Evolutionary conservation across 2,113 vertebrate genomes (phyloP).

Genomic region (Shinisaurus crocodilurus): DNA sequence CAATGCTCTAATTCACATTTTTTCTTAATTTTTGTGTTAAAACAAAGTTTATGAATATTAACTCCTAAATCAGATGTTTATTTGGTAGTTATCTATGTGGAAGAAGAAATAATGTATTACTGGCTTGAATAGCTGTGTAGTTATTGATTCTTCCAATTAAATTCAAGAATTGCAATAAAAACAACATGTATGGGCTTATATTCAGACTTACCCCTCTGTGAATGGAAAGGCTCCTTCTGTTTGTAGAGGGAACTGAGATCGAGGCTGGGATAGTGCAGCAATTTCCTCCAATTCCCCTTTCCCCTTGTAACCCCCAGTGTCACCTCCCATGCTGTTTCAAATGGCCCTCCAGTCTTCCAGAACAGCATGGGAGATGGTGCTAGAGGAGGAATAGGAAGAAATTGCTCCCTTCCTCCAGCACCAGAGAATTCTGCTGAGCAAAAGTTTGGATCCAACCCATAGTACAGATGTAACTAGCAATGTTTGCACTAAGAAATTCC

Average conservation of each 20-base stretch:
- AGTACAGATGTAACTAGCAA: background rate
- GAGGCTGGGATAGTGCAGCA: background rate
- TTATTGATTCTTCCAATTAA: background rate
- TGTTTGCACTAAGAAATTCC: background rate
- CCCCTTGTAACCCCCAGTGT: background rate
- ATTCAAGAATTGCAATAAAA: background rate
- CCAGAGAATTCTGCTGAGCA: background rate
- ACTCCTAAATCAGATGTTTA: background rate
- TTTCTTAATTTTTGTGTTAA: background rate
- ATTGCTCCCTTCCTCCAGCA: background rate
- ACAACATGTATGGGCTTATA: background rate
- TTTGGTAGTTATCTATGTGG: background rate
- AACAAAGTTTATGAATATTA: background rate
- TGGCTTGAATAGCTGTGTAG: background rate
- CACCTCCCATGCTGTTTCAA: background rate
- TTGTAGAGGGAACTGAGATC: background rate
- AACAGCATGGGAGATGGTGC: background rate
- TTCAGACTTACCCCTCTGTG: background rate
- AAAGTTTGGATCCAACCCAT: background rate
- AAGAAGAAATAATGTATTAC: background rate
- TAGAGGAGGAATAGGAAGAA: background rate
- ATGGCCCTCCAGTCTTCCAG: too few species aligned
- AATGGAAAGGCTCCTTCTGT: background rate
- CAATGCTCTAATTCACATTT: background rate
- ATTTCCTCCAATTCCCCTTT: background rate